Base-by-base conservation (phyloP, 1,140 invertebrate genomes). In the Patella vulgata region DNA sequence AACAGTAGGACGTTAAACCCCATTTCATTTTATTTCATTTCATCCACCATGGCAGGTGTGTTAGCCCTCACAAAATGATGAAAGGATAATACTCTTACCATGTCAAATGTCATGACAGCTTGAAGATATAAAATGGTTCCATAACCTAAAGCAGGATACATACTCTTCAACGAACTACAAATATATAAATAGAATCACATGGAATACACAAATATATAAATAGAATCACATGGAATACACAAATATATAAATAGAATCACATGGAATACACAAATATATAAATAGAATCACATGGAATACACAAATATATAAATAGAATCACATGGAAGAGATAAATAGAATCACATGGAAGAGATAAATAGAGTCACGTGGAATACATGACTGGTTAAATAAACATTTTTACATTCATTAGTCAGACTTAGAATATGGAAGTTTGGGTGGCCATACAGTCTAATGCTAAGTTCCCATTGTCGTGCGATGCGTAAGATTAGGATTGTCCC, bases 111-210 rank as follows among this genome's bases (percentile, higher is more conserved):
- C 75, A 98, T 88, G 68, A 96, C 90, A 1, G 95, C 95, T 81
- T 97, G 94, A 6, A 98, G 88, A 79, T 94, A 97, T 64, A 91
- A 86, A 79, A 98, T 95, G 17, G 95, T 93, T 1, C 92, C 89
- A 66, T 91, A 89, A 1, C 95, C 95, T n/a, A 97, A 82, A 0
- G 95, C 90, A 85, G 97, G 96, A 78, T 98, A 98, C 84, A 97
- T 90, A 69, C 94, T 96, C 36, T 87, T 88, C 33, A 90, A 86
- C 19, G 92, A 89, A 88, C 92, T 93, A 79, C 62, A 86, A 87
- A 73, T 59, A 46, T 64, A 60, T 59, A 11, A 53, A 47, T 60
- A 23, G 44, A n/a, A n/a, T n/a, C n/a, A n/a, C n/a, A n/a, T n/a
- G n/a, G n/a, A n/a, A n/a, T n/a, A n/a, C n/a, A n/a, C n/a, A n/a